Evolutionary conservation across 2,888 invertebrate species (phyloP).

Genomic region (Platypus cylindrus): DNA sequence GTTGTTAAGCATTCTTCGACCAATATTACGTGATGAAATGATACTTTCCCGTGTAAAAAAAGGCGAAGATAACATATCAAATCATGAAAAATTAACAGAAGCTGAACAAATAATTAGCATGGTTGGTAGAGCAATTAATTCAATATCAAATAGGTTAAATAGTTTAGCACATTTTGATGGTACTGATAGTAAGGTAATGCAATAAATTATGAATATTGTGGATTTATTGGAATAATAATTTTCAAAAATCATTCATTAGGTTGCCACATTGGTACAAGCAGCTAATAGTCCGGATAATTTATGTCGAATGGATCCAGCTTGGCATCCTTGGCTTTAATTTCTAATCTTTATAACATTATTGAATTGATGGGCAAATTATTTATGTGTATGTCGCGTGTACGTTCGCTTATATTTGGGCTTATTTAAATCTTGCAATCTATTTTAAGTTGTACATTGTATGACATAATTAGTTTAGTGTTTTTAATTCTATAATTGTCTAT

Average conservation of each 20-base stretch:
- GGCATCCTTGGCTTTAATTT: slow-evolving; percentile 97
- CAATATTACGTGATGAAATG: slow-evolving; percentile 87
- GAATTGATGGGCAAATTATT: no score
- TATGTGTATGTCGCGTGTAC: no score
- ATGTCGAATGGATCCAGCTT: slow-evolving; percentile 96
- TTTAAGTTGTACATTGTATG: no score
- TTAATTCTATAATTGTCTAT: no score
- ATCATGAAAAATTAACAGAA: slow-evolving; percentile 39
- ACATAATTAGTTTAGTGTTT: no score
- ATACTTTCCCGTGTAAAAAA: slow-evolving; percentile 67
- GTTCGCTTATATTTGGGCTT: no score
- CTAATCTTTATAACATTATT: no score
- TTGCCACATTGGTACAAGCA: slow-evolving; percentile 77
- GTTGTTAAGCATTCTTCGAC: slow-evolving; percentile 72
- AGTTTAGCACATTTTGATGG: slow-evolving; percentile 85
- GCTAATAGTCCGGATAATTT: slow-evolving; percentile 90
- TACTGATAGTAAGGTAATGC: slow-evolving; percentile 69
- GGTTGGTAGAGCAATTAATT: slow-evolving; percentile 82
- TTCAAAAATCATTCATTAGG: no score
- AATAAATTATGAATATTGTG: not conserved
- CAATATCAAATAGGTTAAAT: slow-evolving; percentile 72
- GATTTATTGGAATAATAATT: slow-evolving; percentile 4
- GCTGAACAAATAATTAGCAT: slow-evolving; percentile 76
- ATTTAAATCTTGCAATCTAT: no score
- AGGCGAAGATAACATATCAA: slow-evolving; percentile 44